Base-by-base conservation (phyloP, 2,888 invertebrate genomes). In the Epirrita christyi region DNA sequence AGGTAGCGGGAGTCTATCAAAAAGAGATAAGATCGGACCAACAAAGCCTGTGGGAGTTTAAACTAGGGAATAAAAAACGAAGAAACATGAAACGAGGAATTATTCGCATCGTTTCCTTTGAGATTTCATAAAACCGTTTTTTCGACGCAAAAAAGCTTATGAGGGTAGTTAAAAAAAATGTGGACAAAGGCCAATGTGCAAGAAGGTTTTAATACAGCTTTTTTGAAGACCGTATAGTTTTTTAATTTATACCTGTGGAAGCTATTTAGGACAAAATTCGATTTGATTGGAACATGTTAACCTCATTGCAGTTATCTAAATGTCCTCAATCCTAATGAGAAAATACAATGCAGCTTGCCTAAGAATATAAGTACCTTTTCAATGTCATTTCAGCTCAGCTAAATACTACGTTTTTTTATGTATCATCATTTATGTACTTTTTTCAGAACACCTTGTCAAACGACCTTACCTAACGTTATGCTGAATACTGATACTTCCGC, bases 21-120 rank as follows among this genome's bases (percentile, higher is more conserved):
- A 89, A 83, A 81, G 78, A 91, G 91, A 92, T 91, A 89, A 88
- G 78, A 86, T 83, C 86, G 79, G 74, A 60, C 79, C 80, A 79
- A 88, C 90, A 88, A 88, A 81, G 73, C 78, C 80, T 76, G 87
- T 83, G 85, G 90, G 86, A 88, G 88, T 85, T 83, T 71, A 78
- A 79, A 83, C 81, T 86, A 63, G 49, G 66, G 67, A 75, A 81
- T 79, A 83, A 84, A 83, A 87, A 85, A 80, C 77, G 78, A 77
- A 81, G 90, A 86, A 92, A 92, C 88, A 86, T 83, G 90, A 92
- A 90, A 88, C 91, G 86, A 79, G 82, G 88, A 90, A 92, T 92
- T 91, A 92, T 91, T 92, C 88, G 92, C 92, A 86, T 91, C 89
- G 89, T 85, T 86, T 88, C 89, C 81, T 88, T 86, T 85, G 83